These are phyloP conservation scores for Dicaeum eximium DNA, from an alignment of 2,113 vertebrate species.

Conservation along the genomic window DNA sequence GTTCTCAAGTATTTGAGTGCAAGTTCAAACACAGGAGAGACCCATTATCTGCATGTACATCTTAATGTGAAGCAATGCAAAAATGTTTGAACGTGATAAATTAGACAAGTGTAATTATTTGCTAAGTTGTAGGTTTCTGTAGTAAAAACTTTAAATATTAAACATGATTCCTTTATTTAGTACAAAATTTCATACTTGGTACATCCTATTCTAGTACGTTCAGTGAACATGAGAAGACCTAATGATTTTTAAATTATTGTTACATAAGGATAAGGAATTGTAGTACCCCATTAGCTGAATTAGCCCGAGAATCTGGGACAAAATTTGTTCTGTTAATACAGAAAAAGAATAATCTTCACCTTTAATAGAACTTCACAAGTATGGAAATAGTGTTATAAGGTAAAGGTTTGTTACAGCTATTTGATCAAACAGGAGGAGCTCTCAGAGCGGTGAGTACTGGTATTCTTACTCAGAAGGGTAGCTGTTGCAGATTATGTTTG, in stretches of 20 bases:
- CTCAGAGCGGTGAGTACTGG: background rate
- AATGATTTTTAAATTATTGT: background rate
- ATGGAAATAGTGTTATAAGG: background rate
- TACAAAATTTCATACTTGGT: background rate
- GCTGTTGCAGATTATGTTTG: background rate
- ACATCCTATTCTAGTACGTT: background rate
- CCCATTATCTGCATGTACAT: background rate
- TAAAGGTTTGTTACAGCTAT: background rate
- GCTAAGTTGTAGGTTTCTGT: background rate
- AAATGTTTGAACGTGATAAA: background rate
- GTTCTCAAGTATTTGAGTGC: background rate
- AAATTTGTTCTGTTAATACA: background rate
- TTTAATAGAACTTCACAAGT: background rate
- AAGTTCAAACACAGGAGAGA: background rate
- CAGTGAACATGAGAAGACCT: background rate
- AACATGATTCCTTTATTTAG: background rate
- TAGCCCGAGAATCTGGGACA: background rate
- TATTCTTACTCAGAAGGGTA: background rate
- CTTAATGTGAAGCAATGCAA: background rate
- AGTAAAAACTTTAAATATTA: background rate
- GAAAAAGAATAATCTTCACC: background rate
- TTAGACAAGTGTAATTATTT: background rate
- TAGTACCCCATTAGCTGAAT: background rate
- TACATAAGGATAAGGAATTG: background rate
- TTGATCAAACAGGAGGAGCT: background rate